Evolutionary conservation across 2,797 vertebrate genomes (phyloP).

Genomic region (Microcaecilia unicolor): DNA sequence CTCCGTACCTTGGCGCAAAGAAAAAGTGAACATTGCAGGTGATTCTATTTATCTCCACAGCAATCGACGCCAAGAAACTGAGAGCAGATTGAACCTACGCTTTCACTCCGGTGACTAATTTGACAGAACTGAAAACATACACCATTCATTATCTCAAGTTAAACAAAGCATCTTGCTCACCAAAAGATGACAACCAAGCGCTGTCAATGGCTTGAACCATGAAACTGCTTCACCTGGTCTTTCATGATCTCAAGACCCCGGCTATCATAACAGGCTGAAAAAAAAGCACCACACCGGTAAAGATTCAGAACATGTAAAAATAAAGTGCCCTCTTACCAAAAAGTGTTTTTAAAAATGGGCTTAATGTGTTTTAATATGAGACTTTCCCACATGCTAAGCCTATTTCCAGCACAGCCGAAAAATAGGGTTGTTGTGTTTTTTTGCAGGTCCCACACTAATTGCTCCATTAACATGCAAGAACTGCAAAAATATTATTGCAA

Average conservation of each 20-base stretch:
- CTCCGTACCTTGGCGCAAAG: conserved; percentile 26
- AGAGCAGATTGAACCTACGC: conserved; percentile 20
- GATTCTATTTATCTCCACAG: conserved; percentile 27
- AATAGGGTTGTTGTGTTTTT: too few relatives aligned
- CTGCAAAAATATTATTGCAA: too few relatives aligned
- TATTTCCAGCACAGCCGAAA: too few relatives aligned
- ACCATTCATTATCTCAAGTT: conserved; percentile 63
- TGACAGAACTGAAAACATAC: conserved; percentile 52
- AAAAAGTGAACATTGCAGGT: conserved; percentile 38
- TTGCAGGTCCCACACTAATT: too few relatives aligned
- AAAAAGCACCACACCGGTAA: not conserved
- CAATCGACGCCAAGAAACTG: conserved; percentile 9
- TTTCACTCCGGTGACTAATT: conserved; percentile 57
- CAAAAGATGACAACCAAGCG: conserved; percentile 59
- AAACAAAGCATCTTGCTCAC: conserved; percentile 55
- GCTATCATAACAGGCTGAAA: not conserved
- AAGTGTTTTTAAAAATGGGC: too few relatives aligned
- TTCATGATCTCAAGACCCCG: conserved; percentile 43
- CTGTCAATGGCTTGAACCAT: conserved; percentile 63
- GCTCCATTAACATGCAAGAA: too few relatives aligned
- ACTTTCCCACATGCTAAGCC: too few relatives aligned
- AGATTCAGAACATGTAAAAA: not conserved
- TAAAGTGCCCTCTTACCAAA: too few relatives aligned
- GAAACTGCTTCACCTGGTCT: conserved; percentile 71
- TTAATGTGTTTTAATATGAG: too few relatives aligned